Base-by-base conservation (phyloP, 2,888 invertebrate species). In the Drosophila anomalipes region DNA sequence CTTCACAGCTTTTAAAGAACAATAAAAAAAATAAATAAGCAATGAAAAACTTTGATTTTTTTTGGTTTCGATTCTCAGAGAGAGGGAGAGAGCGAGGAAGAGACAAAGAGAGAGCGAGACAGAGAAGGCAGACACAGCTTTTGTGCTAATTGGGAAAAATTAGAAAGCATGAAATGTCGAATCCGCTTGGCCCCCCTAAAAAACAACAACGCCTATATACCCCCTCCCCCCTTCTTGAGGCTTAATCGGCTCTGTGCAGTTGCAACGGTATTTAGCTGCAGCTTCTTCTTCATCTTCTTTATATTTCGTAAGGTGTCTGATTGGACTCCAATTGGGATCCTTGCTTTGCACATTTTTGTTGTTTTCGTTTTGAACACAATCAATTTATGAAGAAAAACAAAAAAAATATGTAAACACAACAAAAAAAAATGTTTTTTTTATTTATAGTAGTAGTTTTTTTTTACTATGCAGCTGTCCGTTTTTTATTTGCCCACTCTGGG, bases 61-160 rank as follows among this genome's bases (percentile, higher is more conserved):
- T 84, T 87, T 74, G 61, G 70, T 86, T 84, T 89, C 81, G 81
- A 86, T 86, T 75, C 89, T 83, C 52, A 53, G 41, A 68, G 65
- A 51, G 52, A 32, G 37, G 49, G 52, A 57, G 61, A 65, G 58
- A 30, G 41, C 63, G 51, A 37, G 41, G 66, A 26, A 66, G 70
- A 54, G 66, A 52, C 37, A 69, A 26, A 66, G 70, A 54, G 66
- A 52, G 53, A 61, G 58, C 53, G 51, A 14, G 35, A 35, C 35
- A 35, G 4, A 52, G 52, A 73, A 74, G 56, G 66, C 61, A 68
- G 52, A 63, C 52, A 75, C 66, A 72, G 69, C 73, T 82, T 83
- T 88, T 90, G 86, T 90, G 86, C 90, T 86, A 86, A 86, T 86
- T 86, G 86, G 90, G 70, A 90, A 86, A 82, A 86, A 86, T 86